Base-by-base conservation (phyloP, 2,797 vertebrate genomes). In the Echeneis naucrates region DNA sequence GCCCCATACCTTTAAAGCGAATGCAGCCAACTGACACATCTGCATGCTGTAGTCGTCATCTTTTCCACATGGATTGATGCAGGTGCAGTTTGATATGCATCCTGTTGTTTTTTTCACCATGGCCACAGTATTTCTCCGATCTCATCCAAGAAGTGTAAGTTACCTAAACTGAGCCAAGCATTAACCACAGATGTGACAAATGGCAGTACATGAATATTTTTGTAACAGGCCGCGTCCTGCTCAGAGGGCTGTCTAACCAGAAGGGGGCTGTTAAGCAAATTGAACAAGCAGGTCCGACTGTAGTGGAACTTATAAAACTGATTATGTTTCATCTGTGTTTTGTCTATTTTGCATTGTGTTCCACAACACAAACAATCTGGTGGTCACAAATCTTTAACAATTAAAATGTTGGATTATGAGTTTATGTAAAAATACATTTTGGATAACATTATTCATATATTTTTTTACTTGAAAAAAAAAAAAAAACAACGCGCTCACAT, bases 1-100 rank as follows among this genome's bases (percentile, higher is more conserved):
- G 21, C 40, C 65, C 19, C 35, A 80, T 75, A 80, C 68, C 50
- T 83, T 52, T 26, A n/a, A 75, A 66, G 71, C 14, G 66, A 67
- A n/a, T 13, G 13, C 17, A 50, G 61, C 65, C 66, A 19, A 65
- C 37, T 27, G 78, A 82, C 69, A 68, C 30, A 65, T 83, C 70
- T 75, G 71, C 67, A 82, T 78, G 53, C 13, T 48, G 32, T 1
- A 50, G 77, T 56, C 80, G 69, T 45, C 63, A 67, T 61, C 55
- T 74, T 72, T 70, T 26, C n/a, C 16, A 38, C 59, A 17, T 2
- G 50, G 54, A 77, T 64, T 13, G 11, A 51, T 30, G 47, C 73
- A 45, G 26, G 32, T 35, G 61, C 4, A 55, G 77, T 58, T 61
- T 63, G 14, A 7, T 11, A 73, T 1, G 6, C 45, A 62, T 61